Conservation (phyloP, 2,797 vertebrate genomes). For the Streptopelia turtur region DNA sequence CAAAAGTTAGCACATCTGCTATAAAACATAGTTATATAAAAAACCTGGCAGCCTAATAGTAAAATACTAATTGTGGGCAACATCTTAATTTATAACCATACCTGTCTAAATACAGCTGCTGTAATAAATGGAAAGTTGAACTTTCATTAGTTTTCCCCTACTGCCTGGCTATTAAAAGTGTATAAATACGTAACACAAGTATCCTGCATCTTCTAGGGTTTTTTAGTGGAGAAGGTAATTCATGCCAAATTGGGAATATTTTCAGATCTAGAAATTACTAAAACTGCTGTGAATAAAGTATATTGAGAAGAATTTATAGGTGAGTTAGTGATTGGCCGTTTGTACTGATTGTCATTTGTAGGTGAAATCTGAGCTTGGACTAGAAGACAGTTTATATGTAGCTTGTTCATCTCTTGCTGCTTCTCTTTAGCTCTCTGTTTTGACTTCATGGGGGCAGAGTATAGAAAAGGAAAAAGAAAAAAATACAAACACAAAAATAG, state of each 20-base stretch:
- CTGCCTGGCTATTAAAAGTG: slow-evolving; percentile 29
- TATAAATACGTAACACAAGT: slow-evolving; percentile 6
- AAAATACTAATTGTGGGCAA: slow-evolving; percentile 24
- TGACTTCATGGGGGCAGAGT: neutral
- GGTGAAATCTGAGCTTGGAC: neutral
- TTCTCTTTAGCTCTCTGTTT: neutral
- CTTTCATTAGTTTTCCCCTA: slow-evolving; percentile 32
- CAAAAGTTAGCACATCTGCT: slow-evolving; percentile 32
- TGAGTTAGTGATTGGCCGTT: neutral
- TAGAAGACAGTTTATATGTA: neutral
- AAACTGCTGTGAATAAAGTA: neutral
- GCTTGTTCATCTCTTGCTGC: neutral
- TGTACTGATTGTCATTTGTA: neutral
- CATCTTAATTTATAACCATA: slow-evolving; percentile 26
- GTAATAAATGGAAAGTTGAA: slow-evolving; percentile 23
- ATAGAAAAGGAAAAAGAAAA: neutral
- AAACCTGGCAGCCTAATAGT: neutral
- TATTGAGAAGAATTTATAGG: neutral
- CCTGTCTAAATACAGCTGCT: slow-evolving; percentile 48
- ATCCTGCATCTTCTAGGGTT: neutral
- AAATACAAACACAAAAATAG: neutral
- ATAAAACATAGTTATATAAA: neutral
- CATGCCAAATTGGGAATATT: neutral
- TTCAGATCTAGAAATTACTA: neutral
- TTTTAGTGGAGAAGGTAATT: neutral